Conservation (phyloP, 2,888 invertebrate species). For the Conops quadrifasciatus region DNA sequence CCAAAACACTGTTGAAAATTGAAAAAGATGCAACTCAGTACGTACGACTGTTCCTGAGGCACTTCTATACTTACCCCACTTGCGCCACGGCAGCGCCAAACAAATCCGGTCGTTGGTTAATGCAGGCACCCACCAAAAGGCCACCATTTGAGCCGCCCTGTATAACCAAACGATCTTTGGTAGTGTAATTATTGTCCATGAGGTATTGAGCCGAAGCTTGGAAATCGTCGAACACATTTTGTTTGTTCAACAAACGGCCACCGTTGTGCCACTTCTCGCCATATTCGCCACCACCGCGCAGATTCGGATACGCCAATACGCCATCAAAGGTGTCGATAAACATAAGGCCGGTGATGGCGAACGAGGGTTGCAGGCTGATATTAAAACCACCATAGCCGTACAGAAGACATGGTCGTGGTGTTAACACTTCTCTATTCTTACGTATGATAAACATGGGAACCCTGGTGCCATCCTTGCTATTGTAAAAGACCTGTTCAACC, state of each 20-base stretch:
- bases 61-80: conserved; percentile 78
- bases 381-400: conserved; percentile 99
- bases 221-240: conserved; percentile 98
- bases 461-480: conserved; percentile 91
- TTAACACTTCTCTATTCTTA: conserved; percentile 69
- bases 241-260: conserved; percentile 90
- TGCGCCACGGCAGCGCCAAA: conserved; percentile 93
- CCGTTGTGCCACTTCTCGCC: conserved; percentile 97
- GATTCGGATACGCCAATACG: conserved; percentile 90
- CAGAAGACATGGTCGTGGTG: conserved; percentile 78
- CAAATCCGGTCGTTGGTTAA: conserved; percentile 94
- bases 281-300: conserved; percentile 97
- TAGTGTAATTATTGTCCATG: conserved; percentile 81
- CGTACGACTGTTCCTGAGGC: not conserved
- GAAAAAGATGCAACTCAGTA: not conserved
- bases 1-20: conserved; percentile 79
- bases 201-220: conserved; percentile 91
- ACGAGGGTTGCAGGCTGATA: conserved; percentile 87
- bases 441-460: conserved; percentile 95
- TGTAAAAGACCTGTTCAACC: conserved; percentile 90
- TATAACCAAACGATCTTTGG: conserved; percentile 77
- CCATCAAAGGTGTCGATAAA: conserved; percentile 92
- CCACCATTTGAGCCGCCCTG: conserved; percentile 99
- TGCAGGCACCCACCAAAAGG: conserved; percentile 91
- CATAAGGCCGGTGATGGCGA: conserved; percentile 85